Conservation (phyloP, 1,140 invertebrate genomes). For the Caenorhabditis briggsae region DNA sequence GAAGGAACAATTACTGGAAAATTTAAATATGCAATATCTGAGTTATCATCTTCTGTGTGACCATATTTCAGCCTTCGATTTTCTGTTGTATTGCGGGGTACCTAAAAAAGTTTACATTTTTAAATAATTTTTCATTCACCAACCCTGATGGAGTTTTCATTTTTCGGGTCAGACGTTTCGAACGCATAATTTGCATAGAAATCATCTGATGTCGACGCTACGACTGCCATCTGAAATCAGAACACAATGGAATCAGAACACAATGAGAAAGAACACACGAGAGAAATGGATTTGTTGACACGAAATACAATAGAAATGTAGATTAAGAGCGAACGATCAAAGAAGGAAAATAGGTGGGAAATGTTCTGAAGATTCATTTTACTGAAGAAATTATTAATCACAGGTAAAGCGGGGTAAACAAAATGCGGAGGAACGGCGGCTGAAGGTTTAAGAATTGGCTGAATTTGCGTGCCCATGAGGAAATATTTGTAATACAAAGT, state of each 20-base stretch:
- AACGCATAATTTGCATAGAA: constrained; percentile 54
- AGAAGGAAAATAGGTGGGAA: neutral
- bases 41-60: constrained; percentile 56
- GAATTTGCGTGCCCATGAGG: too few species aligned
- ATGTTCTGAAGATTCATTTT: neutral
- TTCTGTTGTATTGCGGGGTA: constrained; percentile 38
- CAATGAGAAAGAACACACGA: too few species aligned
- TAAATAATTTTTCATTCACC: neutral
- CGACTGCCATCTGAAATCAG: constrained; percentile 37
- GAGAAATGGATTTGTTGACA: neutral
- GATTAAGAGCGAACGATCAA: neutral
- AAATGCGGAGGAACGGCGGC: too few species aligned
- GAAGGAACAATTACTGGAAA: constrained; percentile 46
- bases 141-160: constrained; percentile 28
- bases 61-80: constrained; percentile 46
- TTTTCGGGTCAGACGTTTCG: constrained; percentile 20
- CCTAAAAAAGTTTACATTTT: neutral
- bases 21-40: constrained; percentile 59
- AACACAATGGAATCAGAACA: neutral
- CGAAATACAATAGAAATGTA: neutral
- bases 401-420: too few species aligned
- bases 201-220: constrained; percentile 49
- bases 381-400: too few species aligned
- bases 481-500: too few species aligned
- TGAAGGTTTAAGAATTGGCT: too few species aligned